phyloP scores from a whole-genome alignment of 2,888 invertebrate genomes.

The Tetramorium bicarinatum region DNA sequence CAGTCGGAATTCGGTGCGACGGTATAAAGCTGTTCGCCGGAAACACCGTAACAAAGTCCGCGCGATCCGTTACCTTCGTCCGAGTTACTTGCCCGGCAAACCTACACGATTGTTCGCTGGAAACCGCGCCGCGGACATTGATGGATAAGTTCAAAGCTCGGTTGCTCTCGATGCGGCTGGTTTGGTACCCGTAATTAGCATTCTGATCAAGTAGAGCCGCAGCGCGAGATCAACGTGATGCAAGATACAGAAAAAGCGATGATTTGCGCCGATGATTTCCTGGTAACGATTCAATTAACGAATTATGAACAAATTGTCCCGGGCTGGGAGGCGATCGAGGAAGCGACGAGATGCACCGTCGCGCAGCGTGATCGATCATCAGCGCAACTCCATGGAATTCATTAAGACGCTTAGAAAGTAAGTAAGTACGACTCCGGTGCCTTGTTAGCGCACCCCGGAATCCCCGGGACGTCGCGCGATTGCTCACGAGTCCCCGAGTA shows the following conservation, averaged over 20 bases:
- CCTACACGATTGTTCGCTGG: constrained; percentile 1
- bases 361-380: constrained; percentile 17
- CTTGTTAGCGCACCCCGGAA: constrained; percentile 18
- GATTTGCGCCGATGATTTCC: not conserved
- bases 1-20: constrained; percentile 20
- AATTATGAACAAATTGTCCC: not conserved
- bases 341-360: not conserved
- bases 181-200: constrained; percentile 19
- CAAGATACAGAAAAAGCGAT: not conserved
- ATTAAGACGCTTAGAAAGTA: constrained; percentile 20
- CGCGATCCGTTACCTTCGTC: constrained; percentile 37
- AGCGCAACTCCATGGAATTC: not conserved
- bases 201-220: not conserved
- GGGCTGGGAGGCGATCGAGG: not conserved
- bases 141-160: constrained; percentile 20
- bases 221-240: not conserved
- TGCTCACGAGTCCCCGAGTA: not conserved
- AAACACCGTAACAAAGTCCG: constrained; percentile 47
- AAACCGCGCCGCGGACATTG: not conserved
- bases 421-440: not conserved
- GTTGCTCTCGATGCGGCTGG: not conserved
- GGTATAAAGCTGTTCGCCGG: constrained; percentile 27
- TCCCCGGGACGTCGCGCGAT: not conserved
- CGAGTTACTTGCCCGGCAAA: constrained; percentile 3
- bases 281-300: constrained; percentile 23